These are phyloP conservation scores for Drosophila hamatofila DNA, from an alignment of 2,888 invertebrate genomes.

Conservation along the genomic window DNA sequence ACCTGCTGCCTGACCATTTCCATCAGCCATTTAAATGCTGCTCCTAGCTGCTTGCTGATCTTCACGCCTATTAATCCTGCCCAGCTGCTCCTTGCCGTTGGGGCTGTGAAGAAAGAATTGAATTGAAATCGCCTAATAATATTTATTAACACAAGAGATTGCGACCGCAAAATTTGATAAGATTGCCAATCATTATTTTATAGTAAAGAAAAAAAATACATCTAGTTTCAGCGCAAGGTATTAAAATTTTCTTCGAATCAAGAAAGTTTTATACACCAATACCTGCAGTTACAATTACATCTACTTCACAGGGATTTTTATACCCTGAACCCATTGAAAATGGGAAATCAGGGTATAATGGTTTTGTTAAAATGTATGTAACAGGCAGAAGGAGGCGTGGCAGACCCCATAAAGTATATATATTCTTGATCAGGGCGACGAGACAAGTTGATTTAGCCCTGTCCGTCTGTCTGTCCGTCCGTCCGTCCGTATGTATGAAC, in stretches of 20 bases:
- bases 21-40: conserved; percentile 82
- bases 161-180: conserved; percentile 31
- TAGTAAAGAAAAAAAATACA: not conserved
- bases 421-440: too few species aligned
- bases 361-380: too few species aligned
- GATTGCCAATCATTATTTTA: conserved; percentile 18
- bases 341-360: too few species aligned
- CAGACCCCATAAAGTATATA: too few species aligned
- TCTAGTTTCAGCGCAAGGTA: not conserved
- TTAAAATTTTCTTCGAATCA: not conserved
- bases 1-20: conserved; percentile 79
- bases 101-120: conserved; percentile 14
- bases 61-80: conserved; percentile 35
- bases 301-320: too few species aligned
- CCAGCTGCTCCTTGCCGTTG: conserved; percentile 25
- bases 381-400: too few species aligned
- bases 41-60: conserved; percentile 42
- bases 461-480: too few species aligned
- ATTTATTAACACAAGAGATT: conserved; percentile 21
- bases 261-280: not conserved
- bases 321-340: too few species aligned
- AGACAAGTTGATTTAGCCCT: too few species aligned
- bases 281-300: too few species aligned
- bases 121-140: conserved; percentile 8
- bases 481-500: too few species aligned